A percentile compares a stretch with the other conserved stretches of the same genome.
phyloP scores from a whole-genome alignment of 2,113 vertebrate species.

The Pteronura brasiliensis region DNA sequence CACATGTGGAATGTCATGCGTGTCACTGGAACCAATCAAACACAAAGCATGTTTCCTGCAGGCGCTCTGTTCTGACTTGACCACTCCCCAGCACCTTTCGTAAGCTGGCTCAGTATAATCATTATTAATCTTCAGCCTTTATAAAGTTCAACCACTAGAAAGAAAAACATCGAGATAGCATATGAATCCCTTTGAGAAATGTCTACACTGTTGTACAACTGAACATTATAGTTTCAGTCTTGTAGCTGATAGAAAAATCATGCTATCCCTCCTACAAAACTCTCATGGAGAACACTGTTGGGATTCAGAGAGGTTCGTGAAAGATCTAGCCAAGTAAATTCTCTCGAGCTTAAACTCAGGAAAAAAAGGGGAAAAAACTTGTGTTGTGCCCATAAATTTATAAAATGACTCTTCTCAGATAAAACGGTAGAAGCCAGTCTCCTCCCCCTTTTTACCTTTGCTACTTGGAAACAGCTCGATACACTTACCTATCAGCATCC shows the following conservation, averaged over 20 bases:
- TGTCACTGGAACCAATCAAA: not conserved
- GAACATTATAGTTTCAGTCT: not conserved
- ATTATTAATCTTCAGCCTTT: not conserved
- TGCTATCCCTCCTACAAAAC: not conserved
- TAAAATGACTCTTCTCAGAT: not conserved
- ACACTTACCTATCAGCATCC: not conserved
- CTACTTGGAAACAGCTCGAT: not conserved
- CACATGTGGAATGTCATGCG: not conserved
- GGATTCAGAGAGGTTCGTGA: not conserved
- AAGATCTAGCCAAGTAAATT: not conserved
- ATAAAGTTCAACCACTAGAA: not conserved
- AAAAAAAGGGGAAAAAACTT: too few relatives aligned
- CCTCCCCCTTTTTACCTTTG: not conserved
- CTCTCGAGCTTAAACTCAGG: not conserved
- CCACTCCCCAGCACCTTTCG: not conserved
- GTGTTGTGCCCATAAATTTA: not conserved
- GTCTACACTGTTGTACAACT: not conserved
- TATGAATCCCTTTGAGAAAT: not conserved
- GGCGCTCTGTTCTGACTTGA: not conserved
- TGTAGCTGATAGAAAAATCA: not conserved
- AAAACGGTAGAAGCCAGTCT: not conserved
- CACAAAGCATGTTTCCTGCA: not conserved
- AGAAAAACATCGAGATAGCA: not conserved
- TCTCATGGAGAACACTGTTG: not conserved
- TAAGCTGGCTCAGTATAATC: not conserved